Conservation (phyloP, 2,797 vertebrate species). For the Macrochelys suwanniensis region DNA sequence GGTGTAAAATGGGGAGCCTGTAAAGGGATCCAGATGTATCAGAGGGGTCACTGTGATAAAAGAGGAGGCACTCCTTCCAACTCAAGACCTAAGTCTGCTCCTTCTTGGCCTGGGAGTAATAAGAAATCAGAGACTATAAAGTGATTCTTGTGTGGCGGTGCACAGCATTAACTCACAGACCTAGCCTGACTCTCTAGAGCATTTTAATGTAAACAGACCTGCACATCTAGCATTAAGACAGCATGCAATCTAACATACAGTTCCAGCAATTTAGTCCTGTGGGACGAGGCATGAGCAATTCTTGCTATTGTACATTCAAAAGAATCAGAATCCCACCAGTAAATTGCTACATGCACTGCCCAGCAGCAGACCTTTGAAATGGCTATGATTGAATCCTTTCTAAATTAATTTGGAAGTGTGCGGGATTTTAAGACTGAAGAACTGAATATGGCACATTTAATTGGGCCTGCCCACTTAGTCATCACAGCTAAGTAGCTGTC, state of each 20-base stretch:
- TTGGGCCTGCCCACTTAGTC: conserved; percentile 32
- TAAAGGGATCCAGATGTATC: background rate
- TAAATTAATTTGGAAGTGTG: conserved; percentile 43
- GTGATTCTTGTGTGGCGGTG: background rate
- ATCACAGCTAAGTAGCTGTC: conserved; percentile 42
- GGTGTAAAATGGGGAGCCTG: background rate
- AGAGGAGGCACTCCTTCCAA: fast-evolving
- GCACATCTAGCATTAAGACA: background rate
- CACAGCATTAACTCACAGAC: background rate
- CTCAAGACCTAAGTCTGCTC: background rate
- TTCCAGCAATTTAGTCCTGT: background rate
- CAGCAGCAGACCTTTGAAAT: conserved; percentile 50
- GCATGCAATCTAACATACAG: background rate
- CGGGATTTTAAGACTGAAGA: conserved; percentile 52
- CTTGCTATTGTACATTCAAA: background rate
- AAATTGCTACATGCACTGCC: background rate
- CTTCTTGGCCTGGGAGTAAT: background rate
- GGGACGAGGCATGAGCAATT: background rate
- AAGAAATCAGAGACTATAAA: background rate
- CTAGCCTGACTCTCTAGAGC: background rate
- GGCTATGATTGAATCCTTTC: conserved; percentile 45
- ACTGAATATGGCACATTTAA: conserved; percentile 2
- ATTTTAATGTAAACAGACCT: background rate
- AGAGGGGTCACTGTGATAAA: background rate
- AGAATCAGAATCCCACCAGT: conserved; percentile 16